Percentiles rank a stretch among this genome's conserved stretches.
Evolutionary conservation across 2,888 invertebrate species (phyloP).

Genomic region (Tachystola acroxantha): DNA sequence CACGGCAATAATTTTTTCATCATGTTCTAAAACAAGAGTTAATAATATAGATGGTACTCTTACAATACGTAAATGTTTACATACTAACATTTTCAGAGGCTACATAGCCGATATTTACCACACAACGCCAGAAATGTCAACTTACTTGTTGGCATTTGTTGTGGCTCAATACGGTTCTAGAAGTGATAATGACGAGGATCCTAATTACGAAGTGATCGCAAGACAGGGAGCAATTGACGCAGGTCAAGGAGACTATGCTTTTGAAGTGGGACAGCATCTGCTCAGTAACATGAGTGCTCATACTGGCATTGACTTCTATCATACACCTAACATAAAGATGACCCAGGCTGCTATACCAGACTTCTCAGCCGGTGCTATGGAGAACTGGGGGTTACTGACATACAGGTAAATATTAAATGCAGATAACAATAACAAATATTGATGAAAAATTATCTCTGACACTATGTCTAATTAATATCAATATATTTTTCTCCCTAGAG

Average conservation of each 20-base stretch:
- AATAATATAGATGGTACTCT: too few relatives aligned
- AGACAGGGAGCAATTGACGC: constrained; percentile 49
- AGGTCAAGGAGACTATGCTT: constrained; percentile 57
- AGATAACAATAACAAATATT: too few relatives aligned
- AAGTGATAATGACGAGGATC: constrained; percentile 10
- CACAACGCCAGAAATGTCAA: constrained; percentile 76
- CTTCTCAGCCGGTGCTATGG: constrained; percentile 89
- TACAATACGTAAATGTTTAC: too few relatives aligned
- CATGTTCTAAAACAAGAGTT: too few relatives aligned
- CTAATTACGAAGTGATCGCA: constrained; percentile 63
- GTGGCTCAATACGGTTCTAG: constrained; percentile 77
- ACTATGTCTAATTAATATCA: too few relatives aligned
- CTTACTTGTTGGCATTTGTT: constrained; percentile 84
- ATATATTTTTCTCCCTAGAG: too few relatives aligned
- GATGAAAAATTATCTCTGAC: too few relatives aligned
- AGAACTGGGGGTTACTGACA: constrained; percentile 90
- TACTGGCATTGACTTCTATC: constrained; percentile 68
- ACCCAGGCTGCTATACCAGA: constrained; percentile 89
- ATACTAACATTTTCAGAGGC: constrained; percentile 35
- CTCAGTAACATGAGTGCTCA: constrained; percentile 74
- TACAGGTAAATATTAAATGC: constrained; percentile 78
- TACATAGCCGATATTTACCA: constrained; percentile 44
- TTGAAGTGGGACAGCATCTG: constrained; percentile 54
- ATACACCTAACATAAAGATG: constrained; percentile 66
- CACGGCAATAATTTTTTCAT: too few relatives aligned